Evolutionary conservation across 2,797 vertebrate species (phyloP), one percentile per base, ranked within the genome.

Genomic region (Graptemys geographica): DNA sequence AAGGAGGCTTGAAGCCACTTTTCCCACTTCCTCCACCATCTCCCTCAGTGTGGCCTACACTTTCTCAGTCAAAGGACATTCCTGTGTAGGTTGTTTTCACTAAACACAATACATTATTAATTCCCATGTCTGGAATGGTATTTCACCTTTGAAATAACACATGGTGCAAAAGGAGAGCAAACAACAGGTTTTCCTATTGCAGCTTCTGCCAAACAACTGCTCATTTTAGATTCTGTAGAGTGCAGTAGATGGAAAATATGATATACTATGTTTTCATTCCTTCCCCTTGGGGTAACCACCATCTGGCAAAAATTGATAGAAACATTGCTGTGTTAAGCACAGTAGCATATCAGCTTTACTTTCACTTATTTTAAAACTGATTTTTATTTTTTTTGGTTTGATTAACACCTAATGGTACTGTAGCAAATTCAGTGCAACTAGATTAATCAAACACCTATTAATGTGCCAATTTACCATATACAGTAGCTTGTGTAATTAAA

Each of bases 131-230:
- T 76, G 11, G 15, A 88, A 41, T 49, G 37, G 23, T 76, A 47
- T 85, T 94, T 97, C 87, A 95, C 56, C 90, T 93, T 94, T 69
- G 87, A 92, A 96, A 92, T n/a, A 91, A 84, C 37, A 87, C n/a
- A 56, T 83, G 59, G 41, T 87, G 23, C 49, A 92, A 93, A 82
- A 51, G 27, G 86, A 94, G 13, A 80, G 10, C 85, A 95, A 94
- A 90, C 5, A 91, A 55, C 72, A 91, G 41, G 11, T 21, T 93
- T 95, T 81, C 1, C 0, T 87, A 5, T 79, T 92, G 92, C 86
- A 94, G 74, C 44, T 94, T 31, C 78, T 95, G 92, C 84, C 55
- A 94, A 81, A 52, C 25, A 94, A 92, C 81, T 90, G 79, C 52
- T 93, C 44, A 56, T 88, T 95, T 97, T 88, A 94, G 4, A 90